These are phyloP conservation scores for Caenorhabditis macrosperma DNA, from an alignment of 2,888 invertebrate species.

Conservation along the genomic window DNA sequence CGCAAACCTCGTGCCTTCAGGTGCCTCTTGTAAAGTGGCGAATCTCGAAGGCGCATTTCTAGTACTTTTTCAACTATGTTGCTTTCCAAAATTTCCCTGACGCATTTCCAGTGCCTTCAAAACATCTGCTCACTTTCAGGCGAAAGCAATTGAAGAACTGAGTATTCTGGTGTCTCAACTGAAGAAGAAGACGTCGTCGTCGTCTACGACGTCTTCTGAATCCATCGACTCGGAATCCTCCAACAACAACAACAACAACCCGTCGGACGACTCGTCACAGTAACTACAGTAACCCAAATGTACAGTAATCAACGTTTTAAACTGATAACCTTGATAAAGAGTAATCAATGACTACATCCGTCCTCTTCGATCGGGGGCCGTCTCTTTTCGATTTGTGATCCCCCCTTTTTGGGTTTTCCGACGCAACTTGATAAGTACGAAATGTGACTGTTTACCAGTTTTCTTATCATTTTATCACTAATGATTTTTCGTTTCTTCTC, in stretches of 20 bases:
- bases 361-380: conserved; percentile 13
- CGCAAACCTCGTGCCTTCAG: too few species aligned
- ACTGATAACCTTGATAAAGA: too few species aligned
- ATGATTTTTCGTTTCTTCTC: conserved; percentile 18
- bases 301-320: too few species aligned
- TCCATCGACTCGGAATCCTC: neutral
- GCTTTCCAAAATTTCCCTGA: neutral
- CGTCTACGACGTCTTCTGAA: neutral
- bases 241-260: too few species aligned
- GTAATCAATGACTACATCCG: too few species aligned
- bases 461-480: conserved; percentile 6
- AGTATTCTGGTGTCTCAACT: conserved; percentile 61
- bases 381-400: neutral
- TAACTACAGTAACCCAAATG: too few species aligned
- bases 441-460: conserved; percentile 48
- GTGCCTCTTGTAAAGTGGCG: too few species aligned
- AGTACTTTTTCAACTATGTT: too few species aligned
- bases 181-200: conserved; percentile 27
- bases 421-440: conserved; percentile 40
- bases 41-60: too few species aligned
- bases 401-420: neutral
- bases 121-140: conserved; percentile 48
- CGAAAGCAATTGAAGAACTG: conserved; percentile 76
- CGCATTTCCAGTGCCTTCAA: too few species aligned
- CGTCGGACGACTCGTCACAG: too few species aligned